phyloP scores from a whole-genome alignment of 1,140 invertebrate genomes.

The Nymphalis io region DNA sequence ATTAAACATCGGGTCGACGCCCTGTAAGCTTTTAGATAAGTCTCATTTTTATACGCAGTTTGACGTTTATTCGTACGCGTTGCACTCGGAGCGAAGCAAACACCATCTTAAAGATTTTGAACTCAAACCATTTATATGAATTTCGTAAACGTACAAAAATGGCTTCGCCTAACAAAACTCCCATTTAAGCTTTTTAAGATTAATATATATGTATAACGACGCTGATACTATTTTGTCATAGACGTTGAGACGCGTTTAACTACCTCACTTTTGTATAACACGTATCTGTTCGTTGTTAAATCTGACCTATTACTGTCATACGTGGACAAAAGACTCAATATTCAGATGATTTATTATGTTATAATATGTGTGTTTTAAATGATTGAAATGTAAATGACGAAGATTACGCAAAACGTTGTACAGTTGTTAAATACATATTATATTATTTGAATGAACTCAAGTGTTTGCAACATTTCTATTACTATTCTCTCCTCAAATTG shows the following conservation, averaged over 20 bases:
- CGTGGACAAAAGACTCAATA: background rate
- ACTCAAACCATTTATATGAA: background rate
- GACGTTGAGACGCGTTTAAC: background rate
- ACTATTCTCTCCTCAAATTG: no score
- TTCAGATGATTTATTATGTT: background rate
- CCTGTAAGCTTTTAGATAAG: background rate
- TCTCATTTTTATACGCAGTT: background rate
- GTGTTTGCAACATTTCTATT: no score
- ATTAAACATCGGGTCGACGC: background rate
- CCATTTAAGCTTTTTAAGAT: background rate
- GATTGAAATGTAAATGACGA: no score
- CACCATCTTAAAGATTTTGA: background rate
- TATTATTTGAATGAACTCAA: no score
- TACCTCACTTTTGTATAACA: background rate
- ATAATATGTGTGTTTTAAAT: no score
- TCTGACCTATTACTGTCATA: background rate
- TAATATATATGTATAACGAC: background rate
- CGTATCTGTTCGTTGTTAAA: background rate
- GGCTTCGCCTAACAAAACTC: background rate
- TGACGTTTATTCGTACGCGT: conserved; percentile 1
- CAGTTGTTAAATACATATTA: no score
- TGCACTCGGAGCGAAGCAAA: background rate
- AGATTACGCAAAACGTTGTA: no score
- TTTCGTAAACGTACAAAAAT: background rate
- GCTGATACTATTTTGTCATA: background rate